Evolutionary conservation across 2,113 vertebrate species (phyloP).

Genomic region (Pseudorectes ferrugineus): DNA sequence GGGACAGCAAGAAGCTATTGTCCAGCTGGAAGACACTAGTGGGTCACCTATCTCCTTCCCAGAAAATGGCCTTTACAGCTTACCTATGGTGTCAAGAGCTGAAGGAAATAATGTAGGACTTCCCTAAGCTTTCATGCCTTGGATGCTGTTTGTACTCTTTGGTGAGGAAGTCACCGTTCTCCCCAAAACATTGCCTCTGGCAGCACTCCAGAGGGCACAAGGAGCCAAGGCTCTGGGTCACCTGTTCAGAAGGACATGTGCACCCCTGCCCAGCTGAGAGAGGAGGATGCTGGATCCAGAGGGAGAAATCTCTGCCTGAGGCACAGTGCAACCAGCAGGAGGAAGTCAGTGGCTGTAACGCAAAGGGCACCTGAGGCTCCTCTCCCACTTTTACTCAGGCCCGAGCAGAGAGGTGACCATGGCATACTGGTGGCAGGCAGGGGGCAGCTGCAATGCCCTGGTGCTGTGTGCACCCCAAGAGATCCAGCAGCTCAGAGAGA

Average conservation of each 20-base stretch:
- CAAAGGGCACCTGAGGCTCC: neutral
- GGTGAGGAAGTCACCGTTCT: neutral
- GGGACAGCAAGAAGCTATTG: neutral
- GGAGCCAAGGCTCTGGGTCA: fast-evolving
- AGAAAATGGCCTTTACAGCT: neutral
- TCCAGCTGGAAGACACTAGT: neutral
- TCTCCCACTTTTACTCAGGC: neutral
- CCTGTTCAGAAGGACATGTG: neutral
- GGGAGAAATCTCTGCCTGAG: neutral
- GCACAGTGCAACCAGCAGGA: fast-evolving
- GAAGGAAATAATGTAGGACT: neutral
- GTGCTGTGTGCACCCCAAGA: neutral
- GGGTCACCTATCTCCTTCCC: neutral
- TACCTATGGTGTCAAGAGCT: neutral
- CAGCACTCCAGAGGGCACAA: neutral
- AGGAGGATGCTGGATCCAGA: neutral
- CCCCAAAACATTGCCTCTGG: neutral
- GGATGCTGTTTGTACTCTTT: neutral
- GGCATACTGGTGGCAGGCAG: fast-evolving
- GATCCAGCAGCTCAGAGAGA: neutral
- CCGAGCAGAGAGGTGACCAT: neutral
- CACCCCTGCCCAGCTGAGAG: neutral
- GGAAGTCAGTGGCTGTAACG: neutral
- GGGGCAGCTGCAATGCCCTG: neutral
- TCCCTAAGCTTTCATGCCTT: neutral